Evolutionary conservation across 2,113 vertebrate genomes (phyloP).

Genomic region (Danio rerio): DNA sequence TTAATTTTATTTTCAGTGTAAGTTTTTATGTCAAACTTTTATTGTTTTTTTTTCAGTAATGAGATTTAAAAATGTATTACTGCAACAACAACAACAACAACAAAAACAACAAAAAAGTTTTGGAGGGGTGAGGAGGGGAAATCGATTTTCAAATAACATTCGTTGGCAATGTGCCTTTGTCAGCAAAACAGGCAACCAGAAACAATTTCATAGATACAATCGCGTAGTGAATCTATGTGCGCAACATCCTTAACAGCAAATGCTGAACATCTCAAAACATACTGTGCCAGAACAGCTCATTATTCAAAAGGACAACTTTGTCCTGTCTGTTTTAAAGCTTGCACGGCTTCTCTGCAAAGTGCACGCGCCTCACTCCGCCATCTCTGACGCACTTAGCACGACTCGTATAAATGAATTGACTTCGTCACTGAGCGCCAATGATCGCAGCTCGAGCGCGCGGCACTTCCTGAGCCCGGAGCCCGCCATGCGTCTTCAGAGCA

Average conservation of each 20-base stretch:
- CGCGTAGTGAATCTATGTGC: not conserved
- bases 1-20: not conserved
- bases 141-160: not conserved
- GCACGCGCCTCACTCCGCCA: conserved; percentile 63
- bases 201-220: not conserved
- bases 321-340: conserved; percentile 10
- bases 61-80: not conserved
- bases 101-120: not conserved
- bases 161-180: not conserved
- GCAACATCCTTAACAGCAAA: not conserved
- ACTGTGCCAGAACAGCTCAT: not conserved
- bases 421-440: conserved; percentile 75
- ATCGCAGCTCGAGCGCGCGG: conserved; percentile 70
- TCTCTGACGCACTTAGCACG: conserved; percentile 75
- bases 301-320: conserved; percentile 1
- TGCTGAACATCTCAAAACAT: conserved; percentile 15
- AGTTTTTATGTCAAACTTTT: not conserved
- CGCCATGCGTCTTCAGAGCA: conserved; percentile 76
- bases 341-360: conserved; percentile 25
- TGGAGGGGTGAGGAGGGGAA: not conserved
- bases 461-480: conserved; percentile 60
- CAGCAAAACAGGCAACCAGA: not conserved
- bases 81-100: not conserved
- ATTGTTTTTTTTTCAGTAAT: not conserved
- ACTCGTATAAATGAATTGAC: conserved; percentile 78